Base-by-base conservation (phyloP, 2,113 vertebrate genomes). In the Cygnus buccinator region DNA sequence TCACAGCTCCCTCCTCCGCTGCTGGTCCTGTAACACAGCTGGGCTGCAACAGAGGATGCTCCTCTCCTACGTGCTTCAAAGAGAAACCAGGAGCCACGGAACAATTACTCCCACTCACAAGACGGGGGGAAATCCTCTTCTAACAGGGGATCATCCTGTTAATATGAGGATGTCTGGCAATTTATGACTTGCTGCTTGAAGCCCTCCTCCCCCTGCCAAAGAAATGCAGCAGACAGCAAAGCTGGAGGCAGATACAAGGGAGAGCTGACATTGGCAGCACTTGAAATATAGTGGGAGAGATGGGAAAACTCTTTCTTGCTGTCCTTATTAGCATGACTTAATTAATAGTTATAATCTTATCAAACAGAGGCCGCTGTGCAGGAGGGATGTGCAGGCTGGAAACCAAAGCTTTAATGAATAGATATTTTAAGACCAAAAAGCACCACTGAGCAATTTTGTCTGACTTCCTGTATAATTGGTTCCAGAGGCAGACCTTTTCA, bases 91-190 rank as follows among this genome's bases (percentile, higher is more conserved):
- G 86, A 95, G 68, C 73, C 12, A 1, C 75, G 63, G 93, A 91
- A 94, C 78, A 95, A 96, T 97, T 95, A 95, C 97, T 95, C 96
- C 97, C 94, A 96, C 97, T 97, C 93, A 87, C 75, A 86, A 61
- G 88, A 79, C 0, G 8, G 96, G 80, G 95, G 95, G 94, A 97
- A 95, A 97, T 96, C 94, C 94, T 96, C 94, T 97, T 77, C 94
- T 96, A 96, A 95, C 68, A 3, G 52, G 68, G 89, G 90, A 94
- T 92, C 87, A 89, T 93, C 92, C 91, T 96, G 90, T 90, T 94
- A 88, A 94, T 84, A 74, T 3, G 39, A 91, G 91, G 89, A 92
- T 95, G 90, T 92, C 93, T 94, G 95, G 78, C 13, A 29, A 97
- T 93, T 95, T 91, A 96, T 78, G 86, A 37, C 89, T 74, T 86